phyloP scores from a whole-genome alignment of 2,113 vertebrate species.

The Rafetus swinhoei region DNA sequence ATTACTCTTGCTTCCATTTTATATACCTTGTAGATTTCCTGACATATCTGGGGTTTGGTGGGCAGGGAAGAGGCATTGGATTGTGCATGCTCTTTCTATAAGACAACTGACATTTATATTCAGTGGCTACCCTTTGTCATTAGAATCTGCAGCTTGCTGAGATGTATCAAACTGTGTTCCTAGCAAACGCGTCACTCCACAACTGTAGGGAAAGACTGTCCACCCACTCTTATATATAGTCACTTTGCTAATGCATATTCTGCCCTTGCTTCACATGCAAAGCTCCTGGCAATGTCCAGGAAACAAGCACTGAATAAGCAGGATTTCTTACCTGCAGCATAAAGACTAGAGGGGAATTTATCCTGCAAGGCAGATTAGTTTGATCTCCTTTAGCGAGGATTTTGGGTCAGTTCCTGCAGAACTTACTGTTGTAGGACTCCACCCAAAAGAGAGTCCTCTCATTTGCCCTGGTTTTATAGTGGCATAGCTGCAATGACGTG shows the following conservation, averaged over 20 bases:
- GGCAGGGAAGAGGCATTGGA: slow-evolving; percentile 34
- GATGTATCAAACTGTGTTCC: not conserved
- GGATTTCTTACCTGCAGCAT: not conserved
- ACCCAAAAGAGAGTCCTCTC: not conserved
- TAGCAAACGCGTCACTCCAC: not conserved
- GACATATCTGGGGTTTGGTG: slow-evolving; percentile 17
- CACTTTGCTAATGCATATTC: not conserved
- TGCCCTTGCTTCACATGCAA: not conserved
- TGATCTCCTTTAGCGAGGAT: not conserved
- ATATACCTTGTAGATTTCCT: slow-evolving; percentile 16
- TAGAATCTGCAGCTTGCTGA: not conserved
- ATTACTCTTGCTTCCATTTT: slow-evolving; percentile 36
- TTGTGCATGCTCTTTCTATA: slow-evolving; percentile 57
- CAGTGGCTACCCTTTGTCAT: not conserved
- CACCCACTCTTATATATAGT: not conserved
- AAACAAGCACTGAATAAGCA: not conserved
- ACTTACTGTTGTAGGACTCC: not conserved
- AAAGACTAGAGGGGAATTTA: not conserved
- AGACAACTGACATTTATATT: not conserved
- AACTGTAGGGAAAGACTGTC: not conserved
- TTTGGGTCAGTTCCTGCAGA: not conserved
- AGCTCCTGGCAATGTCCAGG: accelerated
- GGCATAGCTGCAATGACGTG: not conserved
- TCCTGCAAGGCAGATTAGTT: not conserved
- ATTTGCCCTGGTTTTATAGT: accelerated